phyloP scores from a whole-genome alignment of 2,113 vertebrate genomes.

The Benthochromis sp. region DNA sequence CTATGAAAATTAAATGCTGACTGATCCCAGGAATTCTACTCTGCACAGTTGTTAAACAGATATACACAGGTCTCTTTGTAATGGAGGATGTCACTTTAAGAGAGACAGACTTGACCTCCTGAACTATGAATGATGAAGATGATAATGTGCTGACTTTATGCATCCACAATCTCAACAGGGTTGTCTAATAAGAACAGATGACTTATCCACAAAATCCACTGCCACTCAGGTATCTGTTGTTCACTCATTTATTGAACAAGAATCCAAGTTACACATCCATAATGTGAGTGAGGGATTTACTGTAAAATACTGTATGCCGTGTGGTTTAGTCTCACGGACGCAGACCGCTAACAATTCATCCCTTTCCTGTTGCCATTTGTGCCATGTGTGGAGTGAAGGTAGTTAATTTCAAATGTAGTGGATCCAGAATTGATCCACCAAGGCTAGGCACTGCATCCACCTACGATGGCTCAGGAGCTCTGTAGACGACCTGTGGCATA shows the following conservation, averaged over 20 bases:
- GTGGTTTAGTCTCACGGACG: not conserved
- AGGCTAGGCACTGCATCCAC: not conserved
- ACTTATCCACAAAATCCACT: not conserved
- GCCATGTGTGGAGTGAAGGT: not conserved
- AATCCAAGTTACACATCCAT: not conserved
- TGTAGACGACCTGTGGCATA: not conserved
- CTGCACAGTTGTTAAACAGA: not conserved
- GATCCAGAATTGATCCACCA: not conserved
- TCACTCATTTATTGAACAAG: not conserved
- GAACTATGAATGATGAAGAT: not conserved
- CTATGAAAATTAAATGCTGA: not conserved
- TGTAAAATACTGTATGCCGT: not conserved
- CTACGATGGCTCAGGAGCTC: not conserved
- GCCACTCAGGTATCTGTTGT: not conserved
- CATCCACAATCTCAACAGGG: not conserved
- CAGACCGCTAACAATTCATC: not conserved
- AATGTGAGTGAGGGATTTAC: not conserved
- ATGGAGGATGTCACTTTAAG: not conserved
- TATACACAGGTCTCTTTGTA: not conserved
- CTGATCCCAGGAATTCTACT: not conserved
- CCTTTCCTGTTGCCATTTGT: not conserved
- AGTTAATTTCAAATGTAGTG: not conserved
- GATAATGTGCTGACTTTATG: not conserved
- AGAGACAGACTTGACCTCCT: not conserved
- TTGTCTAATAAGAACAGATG: not conserved